Evolutionary conservation across 1,140 invertebrate genomes (phyloP).

Genomic region (Magallana ariakensis): DNA sequence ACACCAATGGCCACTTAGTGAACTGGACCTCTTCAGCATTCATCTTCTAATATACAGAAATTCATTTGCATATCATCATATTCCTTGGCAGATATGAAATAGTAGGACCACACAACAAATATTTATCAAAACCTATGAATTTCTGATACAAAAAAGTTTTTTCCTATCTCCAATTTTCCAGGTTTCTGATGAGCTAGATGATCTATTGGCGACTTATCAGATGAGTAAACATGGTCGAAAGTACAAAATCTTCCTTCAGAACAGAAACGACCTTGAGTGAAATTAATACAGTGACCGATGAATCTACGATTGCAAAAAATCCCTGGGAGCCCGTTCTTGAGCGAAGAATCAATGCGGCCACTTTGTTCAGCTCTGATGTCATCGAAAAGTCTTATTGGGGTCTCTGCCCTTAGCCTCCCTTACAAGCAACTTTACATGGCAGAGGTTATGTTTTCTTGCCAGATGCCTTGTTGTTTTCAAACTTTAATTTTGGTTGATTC

Average conservation of each 20-base stretch:
- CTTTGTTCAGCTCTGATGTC: conserved; percentile 27
- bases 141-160: neutral
- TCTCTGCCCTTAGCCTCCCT: neutral
- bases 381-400: neutral
- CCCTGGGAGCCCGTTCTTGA: neutral
- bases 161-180: neutral
- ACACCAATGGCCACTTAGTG: neutral
- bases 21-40: neutral
- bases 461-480: conserved; percentile 33
- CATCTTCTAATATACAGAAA: neutral
- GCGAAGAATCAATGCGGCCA: conserved; percentile 4
- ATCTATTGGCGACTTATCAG: neutral
- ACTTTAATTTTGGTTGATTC: conserved; percentile 30
- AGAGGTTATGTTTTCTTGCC: conserved; percentile 19
- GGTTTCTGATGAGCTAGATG: neutral
- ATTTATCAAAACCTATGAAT: conserved; percentile 21
- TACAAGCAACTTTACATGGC: conserved; percentile 22
- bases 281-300: conserved; percentile 22
- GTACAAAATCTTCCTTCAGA: neutral
- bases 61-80: conserved; percentile 15
- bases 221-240: neutral
- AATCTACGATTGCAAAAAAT: neutral
- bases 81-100: conserved; percentile 24
- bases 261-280: conserved; percentile 1
- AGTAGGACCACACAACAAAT: conserved; percentile 20